Evolutionary conservation across 1,140 invertebrate genomes (phyloP), one percentile per base, ranked within the genome.

Genomic region (Lepidotrigona ventralis): DNA sequence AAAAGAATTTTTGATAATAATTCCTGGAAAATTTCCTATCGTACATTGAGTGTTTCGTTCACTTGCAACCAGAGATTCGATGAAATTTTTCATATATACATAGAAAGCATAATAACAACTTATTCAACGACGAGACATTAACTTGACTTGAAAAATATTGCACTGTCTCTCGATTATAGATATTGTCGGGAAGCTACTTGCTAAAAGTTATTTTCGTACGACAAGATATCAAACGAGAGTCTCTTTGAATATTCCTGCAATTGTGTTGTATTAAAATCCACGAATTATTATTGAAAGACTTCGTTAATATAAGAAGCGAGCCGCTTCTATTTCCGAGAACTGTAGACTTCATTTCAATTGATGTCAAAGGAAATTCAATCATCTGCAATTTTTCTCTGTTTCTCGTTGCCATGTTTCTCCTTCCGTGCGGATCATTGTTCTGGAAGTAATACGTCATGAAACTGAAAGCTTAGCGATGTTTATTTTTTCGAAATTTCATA

Each of bases 1-100:
- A 89, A 90, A 84, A 84, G 29, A 89, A 79, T 83, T 85, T 66
- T 51, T 8, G 46, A 78, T 85, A 64, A 14, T 83, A 70, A 23
- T 53, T 60, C 11, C 0, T 23, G 21, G 5, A 33, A 6, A 78
- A 15, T n/a, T n/a, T 77, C 23, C 5, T 14, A n/a, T 19, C 39
- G 9, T 23, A 21, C 14, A n/a, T 60, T 63, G 39, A 60, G 46
- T 75, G n/a, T n/a, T 23, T 46, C 23, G 3, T 75, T 46, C 21
- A 17, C 15, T 58, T 29, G 19, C 46, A 69, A 1, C 1, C 8
- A 19, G 6, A 8, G 0, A 0, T 0, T 39, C 3, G 19, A 33
- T 21, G 21, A n/a, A 21, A 68, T 21, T 33, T 29, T 26, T 64
- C 19, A 64, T 60, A 63, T 14, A 11, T 63, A 63, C 12, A 23